Evolutionary conservation across 2,888 invertebrate species (phyloP).

Genomic region (Stenotaenia linearis): DNA sequence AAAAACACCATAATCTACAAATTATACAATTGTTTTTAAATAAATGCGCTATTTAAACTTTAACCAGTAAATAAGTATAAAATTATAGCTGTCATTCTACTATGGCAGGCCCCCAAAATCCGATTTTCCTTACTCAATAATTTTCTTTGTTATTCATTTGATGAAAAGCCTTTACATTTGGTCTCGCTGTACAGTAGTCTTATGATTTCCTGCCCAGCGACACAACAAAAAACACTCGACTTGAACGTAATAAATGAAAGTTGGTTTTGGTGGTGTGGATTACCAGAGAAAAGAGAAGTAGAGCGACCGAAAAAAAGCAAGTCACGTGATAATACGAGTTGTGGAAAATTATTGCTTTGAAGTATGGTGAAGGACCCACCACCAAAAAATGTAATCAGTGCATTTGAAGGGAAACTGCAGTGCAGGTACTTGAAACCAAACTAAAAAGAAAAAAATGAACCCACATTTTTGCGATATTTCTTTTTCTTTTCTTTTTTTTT

Average conservation of each 20-base stretch:
- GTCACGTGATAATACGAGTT: not conserved
- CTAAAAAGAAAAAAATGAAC: not conserved
- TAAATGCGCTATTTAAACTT: no score
- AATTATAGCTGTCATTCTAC: no score
- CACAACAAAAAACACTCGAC: not conserved
- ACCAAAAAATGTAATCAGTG: constrained; percentile 19
- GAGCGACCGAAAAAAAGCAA: not conserved
- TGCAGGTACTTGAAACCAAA: constrained; percentile 8
- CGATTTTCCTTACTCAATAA: not conserved
- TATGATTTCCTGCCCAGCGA: not conserved
- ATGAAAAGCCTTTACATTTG: constrained; percentile 15
- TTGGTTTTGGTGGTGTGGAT: constrained; percentile 18
- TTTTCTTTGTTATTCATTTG: constrained; percentile 11
- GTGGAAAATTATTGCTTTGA: constrained; percentile 10
- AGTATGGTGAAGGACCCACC: not conserved
- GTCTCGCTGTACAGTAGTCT: not conserved
- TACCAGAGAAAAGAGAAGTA: not conserved
- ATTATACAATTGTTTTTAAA: no score
- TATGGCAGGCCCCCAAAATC: no score
- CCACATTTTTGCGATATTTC: not conserved
- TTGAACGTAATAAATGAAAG: constrained; percentile 1
- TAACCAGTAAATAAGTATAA: no score
- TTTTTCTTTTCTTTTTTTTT: not conserved
- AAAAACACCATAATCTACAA: no score
- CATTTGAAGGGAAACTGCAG: constrained; percentile 15